Conservation (phyloP, 2,888 invertebrate genomes). For the Zaprionus lineosus region DNA sequence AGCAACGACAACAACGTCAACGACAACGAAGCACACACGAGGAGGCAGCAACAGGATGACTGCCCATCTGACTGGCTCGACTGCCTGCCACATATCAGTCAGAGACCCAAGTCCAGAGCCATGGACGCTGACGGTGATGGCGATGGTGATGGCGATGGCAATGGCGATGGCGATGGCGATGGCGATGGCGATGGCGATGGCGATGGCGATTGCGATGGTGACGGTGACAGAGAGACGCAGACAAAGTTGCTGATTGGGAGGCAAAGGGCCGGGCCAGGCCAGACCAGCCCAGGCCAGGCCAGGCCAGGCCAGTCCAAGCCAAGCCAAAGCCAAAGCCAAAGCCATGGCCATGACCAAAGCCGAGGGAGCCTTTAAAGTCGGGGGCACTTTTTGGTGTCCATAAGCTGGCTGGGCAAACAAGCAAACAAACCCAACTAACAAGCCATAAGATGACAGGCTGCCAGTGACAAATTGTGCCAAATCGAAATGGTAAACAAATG, state of each 20-base stretch:
- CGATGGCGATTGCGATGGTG: too few relatives aligned
- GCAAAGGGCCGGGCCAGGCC: too few relatives aligned
- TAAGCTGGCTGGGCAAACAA: constrained; percentile 76
- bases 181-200: too few relatives aligned
- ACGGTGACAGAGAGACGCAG: too few relatives aligned
- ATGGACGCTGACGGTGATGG: too few relatives aligned
- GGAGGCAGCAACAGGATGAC: constrained; percentile 19
- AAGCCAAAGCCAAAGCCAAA: constrained; percentile 45
- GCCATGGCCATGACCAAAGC: constrained; percentile 1
- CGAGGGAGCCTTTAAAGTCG: constrained; percentile 60
- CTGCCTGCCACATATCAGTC: constrained; percentile 68
- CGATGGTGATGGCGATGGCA: too few relatives aligned
- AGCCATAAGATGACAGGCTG: constrained; percentile 78
- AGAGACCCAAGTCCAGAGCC: constrained; percentile 13
- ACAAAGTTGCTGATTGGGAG: too few relatives aligned
- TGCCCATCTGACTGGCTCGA: constrained; percentile 22
- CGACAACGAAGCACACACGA: constrained; percentile 1
- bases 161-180: too few relatives aligned
- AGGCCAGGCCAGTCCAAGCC: too few relatives aligned
- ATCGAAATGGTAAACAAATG: constrained; percentile 78
- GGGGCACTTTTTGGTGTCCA: constrained; percentile 75
- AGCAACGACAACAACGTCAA: constrained; percentile 5
- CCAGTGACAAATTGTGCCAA: constrained; percentile 78
- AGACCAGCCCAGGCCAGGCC: too few relatives aligned
- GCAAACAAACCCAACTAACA: constrained; percentile 77